Evolutionary conservation across 1,140 invertebrate species (phyloP).

Genomic region (Pinna nobilis): DNA sequence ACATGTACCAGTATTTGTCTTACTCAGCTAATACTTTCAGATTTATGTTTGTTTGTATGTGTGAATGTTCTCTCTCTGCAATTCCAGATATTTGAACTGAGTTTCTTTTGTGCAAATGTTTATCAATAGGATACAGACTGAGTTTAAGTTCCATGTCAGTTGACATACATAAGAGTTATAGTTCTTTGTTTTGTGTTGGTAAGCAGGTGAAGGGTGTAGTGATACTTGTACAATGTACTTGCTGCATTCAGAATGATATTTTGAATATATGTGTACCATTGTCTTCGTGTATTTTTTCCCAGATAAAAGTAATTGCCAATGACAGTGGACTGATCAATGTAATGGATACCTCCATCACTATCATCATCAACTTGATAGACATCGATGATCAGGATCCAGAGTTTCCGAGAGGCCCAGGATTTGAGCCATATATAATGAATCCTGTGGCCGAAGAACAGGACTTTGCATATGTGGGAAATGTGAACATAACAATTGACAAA

Average conservation of each 20-base stretch:
- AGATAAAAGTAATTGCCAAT: slow-evolving; percentile 50
- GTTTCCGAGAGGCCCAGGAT: slow-evolving; percentile 41
- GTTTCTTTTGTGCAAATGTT: too few relatives aligned
- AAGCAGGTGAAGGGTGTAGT: too few relatives aligned
- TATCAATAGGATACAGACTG: too few relatives aligned
- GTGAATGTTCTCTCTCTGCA: too few relatives aligned
- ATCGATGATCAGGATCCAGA: slow-evolving; percentile 58
- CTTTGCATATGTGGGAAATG: slow-evolving; percentile 39
- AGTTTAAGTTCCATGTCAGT: too few relatives aligned
- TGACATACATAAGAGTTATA: too few relatives aligned
- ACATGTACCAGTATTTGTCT: too few relatives aligned
- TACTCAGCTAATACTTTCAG: too few relatives aligned
- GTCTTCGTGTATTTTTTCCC: neutral
- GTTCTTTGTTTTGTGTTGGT: too few relatives aligned
- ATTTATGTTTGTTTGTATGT: too few relatives aligned
- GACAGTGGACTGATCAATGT: slow-evolving; percentile 50
- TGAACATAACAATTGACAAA: slow-evolving; percentile 53
- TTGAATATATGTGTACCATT: neutral
- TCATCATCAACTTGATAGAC: slow-evolving; percentile 54
- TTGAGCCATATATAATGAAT: slow-evolving; percentile 41
- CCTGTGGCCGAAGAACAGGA: slow-evolving; percentile 46
- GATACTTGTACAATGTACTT: too few relatives aligned
- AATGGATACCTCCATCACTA: slow-evolving; percentile 35
- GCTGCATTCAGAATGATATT: neutral
- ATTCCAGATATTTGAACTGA: too few relatives aligned